Conservation (phyloP, 2,888 invertebrate species). For the Synergus itoensis region DNA sequence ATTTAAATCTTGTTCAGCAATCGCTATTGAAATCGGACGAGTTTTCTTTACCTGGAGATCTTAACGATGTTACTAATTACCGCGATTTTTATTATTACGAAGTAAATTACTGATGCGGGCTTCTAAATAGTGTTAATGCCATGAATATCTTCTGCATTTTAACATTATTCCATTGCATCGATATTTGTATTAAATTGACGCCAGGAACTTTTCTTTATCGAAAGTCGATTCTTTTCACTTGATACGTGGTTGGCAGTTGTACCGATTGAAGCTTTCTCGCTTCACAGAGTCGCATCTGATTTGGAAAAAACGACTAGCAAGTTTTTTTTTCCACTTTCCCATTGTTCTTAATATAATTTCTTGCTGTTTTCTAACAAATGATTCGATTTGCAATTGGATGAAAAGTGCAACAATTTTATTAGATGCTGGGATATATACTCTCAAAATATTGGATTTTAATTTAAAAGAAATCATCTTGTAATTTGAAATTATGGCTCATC, state of each 20-base stretch:
- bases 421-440: no score
- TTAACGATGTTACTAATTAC: conserved; percentile 37
- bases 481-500: background rate
- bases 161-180: no score
- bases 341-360: conserved; percentile 12
- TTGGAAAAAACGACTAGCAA: conserved; percentile 39
- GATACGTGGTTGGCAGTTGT: conserved; percentile 9
- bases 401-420: background rate
- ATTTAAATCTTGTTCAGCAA: conserved; percentile 47
- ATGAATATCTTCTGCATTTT: background rate
- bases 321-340: conserved; percentile 29
- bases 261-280: conserved; percentile 49
- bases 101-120: background rate
- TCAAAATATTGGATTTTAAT: no score
- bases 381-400: conserved; percentile 47
- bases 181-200: background rate
- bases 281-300: conserved; percentile 51
- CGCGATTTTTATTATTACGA: conserved; percentile 4
- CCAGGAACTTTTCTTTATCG: conserved; percentile 17
- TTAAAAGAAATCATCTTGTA: no score
- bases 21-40: conserved; percentile 43
- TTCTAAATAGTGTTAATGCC: background rate
- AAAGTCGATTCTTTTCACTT: conserved; percentile 32
- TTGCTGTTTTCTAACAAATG: background rate
- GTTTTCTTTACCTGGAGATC: conserved; percentile 33